phyloP scores from a whole-genome alignment of 2,888 invertebrate species.

The Eurytoma californica region DNA sequence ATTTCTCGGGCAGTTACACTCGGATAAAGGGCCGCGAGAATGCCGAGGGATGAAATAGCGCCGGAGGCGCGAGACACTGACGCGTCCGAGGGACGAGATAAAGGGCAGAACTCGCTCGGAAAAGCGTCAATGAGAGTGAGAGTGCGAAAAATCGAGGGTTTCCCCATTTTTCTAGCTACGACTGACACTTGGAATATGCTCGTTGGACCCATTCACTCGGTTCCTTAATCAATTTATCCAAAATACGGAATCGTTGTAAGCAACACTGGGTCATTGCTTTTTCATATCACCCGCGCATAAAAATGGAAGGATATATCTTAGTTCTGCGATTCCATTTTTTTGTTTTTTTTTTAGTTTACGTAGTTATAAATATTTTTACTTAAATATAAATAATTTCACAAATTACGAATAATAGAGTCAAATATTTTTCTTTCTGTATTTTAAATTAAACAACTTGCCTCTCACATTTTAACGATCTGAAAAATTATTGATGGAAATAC shows the following conservation, averaged over 20 bases:
- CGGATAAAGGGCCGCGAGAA: constrained; percentile 30
- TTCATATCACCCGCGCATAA: too few species aligned
- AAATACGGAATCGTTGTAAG: neutral
- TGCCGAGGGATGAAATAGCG: too few species aligned
- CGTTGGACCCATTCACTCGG: neutral
- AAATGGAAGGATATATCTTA: too few species aligned
- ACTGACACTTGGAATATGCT: neutral
- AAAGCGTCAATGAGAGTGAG: constrained; percentile 15
- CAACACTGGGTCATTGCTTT: neutral
- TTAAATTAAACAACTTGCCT: neutral
- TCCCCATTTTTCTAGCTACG: neutral
- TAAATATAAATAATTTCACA: neutral
- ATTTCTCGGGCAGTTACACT: constrained; percentile 56
- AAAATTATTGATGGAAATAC: neutral
- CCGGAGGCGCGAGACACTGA: neutral
- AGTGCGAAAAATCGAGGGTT: constrained; percentile 5
- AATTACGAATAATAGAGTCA: too few species aligned
- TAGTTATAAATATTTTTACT: neutral
- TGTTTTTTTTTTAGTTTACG: neutral
- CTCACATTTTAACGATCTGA: neutral
- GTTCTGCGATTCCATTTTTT: neutral
- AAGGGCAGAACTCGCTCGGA: neutral
- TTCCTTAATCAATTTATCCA: too few species aligned
- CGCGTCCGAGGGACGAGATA: neutral
- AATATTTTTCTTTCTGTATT: neutral